These are phyloP conservation scores for Dysidea cf. avara DNA, from an alignment of 37 sponge, comb jelly and placozoan genomes.

Conservation along the genomic window DNA sequence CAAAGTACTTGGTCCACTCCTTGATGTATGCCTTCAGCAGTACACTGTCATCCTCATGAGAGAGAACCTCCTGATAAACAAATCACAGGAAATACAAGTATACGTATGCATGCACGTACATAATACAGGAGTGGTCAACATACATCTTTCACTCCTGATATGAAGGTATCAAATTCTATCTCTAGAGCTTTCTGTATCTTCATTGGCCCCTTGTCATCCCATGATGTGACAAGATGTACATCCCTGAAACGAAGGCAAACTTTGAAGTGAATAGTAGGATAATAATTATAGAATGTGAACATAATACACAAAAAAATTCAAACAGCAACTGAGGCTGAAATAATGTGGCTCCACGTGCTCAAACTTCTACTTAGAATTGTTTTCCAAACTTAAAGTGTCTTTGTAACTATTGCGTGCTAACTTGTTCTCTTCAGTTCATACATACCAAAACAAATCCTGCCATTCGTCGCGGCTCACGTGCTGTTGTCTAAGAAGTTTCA, in stretches of 20 bases:
- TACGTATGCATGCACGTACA: constrained; percentile 1
- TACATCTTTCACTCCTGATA: constrained; percentile 52
- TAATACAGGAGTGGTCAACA: not conserved
- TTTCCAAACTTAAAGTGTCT: too few relatives aligned
- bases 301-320: too few relatives aligned
- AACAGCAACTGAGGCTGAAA: too few relatives aligned
- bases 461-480: constrained; percentile 76
- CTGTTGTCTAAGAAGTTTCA: constrained; percentile 76
- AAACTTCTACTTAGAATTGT: too few relatives aligned
- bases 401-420: too few relatives aligned
- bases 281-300: too few relatives aligned
- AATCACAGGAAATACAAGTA: not conserved
- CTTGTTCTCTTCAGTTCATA: too few relatives aligned
- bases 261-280: too few relatives aligned
- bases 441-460: constrained; percentile 91
- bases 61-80: constrained; percentile 53
- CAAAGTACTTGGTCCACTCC: constrained; percentile 89
- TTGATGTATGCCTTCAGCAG: constrained; percentile 83
- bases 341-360: too few relatives aligned
- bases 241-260: constrained; percentile 49
- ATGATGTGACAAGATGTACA: constrained; percentile 82
- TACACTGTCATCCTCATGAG: constrained; percentile 74
- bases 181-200: constrained; percentile 76
- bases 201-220: constrained; percentile 86
- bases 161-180: constrained; percentile 56